These are phyloP conservation scores for Machimus atricapillus DNA, from an alignment of 2,888 invertebrate genomes.

Conservation along the genomic window DNA sequence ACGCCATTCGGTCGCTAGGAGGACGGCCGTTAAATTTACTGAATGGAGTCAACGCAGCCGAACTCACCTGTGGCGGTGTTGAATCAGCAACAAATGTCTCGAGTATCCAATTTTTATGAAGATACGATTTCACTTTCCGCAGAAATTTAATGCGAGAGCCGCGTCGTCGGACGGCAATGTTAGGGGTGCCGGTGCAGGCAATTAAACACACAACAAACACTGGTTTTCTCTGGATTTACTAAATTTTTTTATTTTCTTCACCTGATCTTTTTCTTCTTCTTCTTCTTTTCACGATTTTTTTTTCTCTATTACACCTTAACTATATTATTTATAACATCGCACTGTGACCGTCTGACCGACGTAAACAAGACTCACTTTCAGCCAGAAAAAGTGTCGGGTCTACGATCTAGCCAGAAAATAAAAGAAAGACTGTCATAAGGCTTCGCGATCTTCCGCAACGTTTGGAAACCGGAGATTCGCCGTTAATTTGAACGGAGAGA, in stretches of 20 bases:
- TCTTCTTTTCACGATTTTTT: neutral
- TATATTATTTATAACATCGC: neutral
- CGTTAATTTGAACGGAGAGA: neutral
- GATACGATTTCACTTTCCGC: constrained; percentile 13
- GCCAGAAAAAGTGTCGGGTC: neutral
- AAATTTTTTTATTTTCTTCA: neutral
- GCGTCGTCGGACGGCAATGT: neutral
- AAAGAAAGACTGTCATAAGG: neutral
- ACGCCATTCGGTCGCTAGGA: neutral
- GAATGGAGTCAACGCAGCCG: neutral
- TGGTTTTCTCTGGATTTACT: neutral
- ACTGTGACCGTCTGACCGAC: neutral
- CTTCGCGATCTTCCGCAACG: neutral
- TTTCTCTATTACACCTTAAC: neutral
- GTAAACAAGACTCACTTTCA: constrained; percentile 26
- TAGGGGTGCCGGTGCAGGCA: neutral
- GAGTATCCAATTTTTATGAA: constrained; percentile 9
- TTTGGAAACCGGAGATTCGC: neutral
- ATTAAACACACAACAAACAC: neutral
- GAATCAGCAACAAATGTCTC: neutral
- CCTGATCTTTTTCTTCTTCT: neutral
- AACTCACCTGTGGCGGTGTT: neutral
- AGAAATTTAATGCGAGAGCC: neutral
- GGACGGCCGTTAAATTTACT: neutral
- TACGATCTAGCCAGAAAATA: neutral